Percentiles rank a stretch among this genome's conserved stretches.
These are phyloP conservation scores for Margarornis squamiger DNA, from an alignment of 2,797 vertebrate genomes.

Conservation along the genomic window DNA sequence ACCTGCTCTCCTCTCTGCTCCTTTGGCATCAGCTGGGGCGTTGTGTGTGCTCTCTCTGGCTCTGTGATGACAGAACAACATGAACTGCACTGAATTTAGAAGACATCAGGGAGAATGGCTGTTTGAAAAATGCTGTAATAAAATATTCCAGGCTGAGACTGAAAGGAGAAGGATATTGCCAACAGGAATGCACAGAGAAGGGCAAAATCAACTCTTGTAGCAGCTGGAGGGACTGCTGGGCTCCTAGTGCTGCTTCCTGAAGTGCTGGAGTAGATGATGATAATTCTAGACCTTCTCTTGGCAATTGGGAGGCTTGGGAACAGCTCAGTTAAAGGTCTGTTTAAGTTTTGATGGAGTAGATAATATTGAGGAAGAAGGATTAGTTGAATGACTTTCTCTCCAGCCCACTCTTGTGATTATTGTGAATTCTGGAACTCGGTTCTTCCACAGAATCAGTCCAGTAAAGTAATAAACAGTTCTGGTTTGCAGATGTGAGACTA, in stretches of 20 bases:
- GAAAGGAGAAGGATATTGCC: background rate
- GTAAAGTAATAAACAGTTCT: background rate
- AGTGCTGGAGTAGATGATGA: background rate
- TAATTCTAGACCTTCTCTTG: background rate
- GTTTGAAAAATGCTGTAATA: background rate
- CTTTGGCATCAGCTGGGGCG: background rate
- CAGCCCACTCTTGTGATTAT: background rate
- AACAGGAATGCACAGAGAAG: background rate
- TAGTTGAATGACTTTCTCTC: background rate
- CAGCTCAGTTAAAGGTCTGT: background rate
- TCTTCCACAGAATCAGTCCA: background rate
- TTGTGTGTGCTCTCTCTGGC: background rate
- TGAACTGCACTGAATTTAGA: background rate
- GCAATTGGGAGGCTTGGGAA: background rate
- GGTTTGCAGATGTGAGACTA: background rate
- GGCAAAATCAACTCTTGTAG: fast-evolving
- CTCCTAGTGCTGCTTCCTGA: background rate
- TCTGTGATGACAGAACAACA: background rate
- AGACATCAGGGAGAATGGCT: background rate
- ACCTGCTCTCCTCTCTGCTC: background rate
- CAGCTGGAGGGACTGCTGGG: background rate
- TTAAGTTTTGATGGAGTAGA: background rate
- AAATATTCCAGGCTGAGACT: background rate
- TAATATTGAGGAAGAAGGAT: background rate
- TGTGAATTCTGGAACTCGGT: background rate